A percentile compares a stretch with the other conserved stretches of the same genome.
Conservation (phyloP, 1,140 invertebrate genomes). For the Cataglyphis hispanica region DNA sequence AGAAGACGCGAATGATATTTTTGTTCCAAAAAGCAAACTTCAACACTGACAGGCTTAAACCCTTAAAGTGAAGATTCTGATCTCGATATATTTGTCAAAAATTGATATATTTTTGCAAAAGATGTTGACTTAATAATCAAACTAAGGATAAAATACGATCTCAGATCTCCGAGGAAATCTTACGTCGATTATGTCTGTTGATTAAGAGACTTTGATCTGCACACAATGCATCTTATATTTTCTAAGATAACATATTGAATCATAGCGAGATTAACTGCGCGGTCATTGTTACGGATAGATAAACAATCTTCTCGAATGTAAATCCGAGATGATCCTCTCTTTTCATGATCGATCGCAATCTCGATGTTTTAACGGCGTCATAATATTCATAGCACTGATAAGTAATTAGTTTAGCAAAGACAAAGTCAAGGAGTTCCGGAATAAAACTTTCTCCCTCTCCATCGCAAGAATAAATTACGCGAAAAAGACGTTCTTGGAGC, state of each 20-base stretch:
- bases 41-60: not conserved
- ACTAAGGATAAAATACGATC: constrained; percentile 34
- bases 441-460: constrained; percentile 39
- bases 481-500: constrained; percentile 8
- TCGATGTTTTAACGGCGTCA: not conserved
- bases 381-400: constrained; percentile 52
- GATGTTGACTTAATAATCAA: constrained; percentile 47
- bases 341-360: constrained; percentile 48
- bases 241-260: constrained; percentile 27
- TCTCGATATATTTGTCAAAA: constrained; percentile 14
- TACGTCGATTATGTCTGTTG: not conserved
- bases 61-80: not conserved
- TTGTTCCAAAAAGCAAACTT: not conserved
- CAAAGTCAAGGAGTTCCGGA: constrained; percentile 37
- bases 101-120: not conserved
- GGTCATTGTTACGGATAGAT: not conserved
- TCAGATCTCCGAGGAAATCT: not conserved
- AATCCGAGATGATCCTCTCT: constrained; percentile 41
- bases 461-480: constrained; percentile 47
- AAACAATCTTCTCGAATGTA: constrained; percentile 30
- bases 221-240: not conserved
- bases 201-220: not conserved
- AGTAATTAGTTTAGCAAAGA: constrained; percentile 56
- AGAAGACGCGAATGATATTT: not conserved
- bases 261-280: not conserved